phyloP scores from a whole-genome alignment of 2,113 vertebrate genomes.

The Poeciliopsis turrubarensis region DNA sequence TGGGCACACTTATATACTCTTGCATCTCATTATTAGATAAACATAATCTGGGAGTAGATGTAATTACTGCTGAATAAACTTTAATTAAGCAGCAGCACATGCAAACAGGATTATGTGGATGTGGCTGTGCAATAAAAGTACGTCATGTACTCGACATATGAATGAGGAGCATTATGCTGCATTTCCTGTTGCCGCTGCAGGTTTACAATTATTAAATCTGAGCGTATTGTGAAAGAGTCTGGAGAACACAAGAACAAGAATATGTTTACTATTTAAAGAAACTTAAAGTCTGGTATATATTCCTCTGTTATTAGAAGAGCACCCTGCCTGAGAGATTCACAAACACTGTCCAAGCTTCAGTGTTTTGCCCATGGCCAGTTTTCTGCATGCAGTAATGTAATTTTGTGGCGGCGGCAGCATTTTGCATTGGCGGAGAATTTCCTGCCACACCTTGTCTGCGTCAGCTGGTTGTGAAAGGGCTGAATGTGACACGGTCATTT shows the following conservation, averaged over 20 bases:
- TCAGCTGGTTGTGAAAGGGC: slow-evolving; percentile 9
- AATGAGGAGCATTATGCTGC: slow-evolving; percentile 31
- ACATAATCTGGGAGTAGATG: slow-evolving; percentile 40
- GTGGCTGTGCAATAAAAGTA: slow-evolving; percentile 6
- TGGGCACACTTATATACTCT: neutral
- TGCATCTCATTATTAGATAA: slow-evolving; percentile 43
- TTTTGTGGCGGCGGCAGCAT: slow-evolving; percentile 10
- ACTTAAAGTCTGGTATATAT: slow-evolving; percentile 16
- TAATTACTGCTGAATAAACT: slow-evolving; percentile 56
- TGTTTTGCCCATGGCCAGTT: neutral
- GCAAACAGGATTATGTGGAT: slow-evolving; percentile 28
- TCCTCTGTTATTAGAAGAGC: slow-evolving; percentile 16
- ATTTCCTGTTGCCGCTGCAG: slow-evolving; percentile 18
- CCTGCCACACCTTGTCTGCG: neutral
- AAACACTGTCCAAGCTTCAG: slow-evolving; percentile 6
- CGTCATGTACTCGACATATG: slow-evolving; percentile 41
- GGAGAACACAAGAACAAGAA: neutral
- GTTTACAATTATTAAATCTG: slow-evolving; percentile 31
- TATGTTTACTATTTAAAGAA: neutral
- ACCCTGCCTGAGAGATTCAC: neutral
- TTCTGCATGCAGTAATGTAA: slow-evolving; percentile 33
- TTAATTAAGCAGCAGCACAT: slow-evolving; percentile 41
- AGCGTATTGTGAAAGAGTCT: slow-evolving; percentile 9
- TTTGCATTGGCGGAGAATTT: slow-evolving; percentile 9
- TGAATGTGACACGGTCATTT: slow-evolving; percentile 34